phyloP scores from a whole-genome alignment of 2,888 invertebrate genomes.

The Dexiosoma caninum region DNA sequence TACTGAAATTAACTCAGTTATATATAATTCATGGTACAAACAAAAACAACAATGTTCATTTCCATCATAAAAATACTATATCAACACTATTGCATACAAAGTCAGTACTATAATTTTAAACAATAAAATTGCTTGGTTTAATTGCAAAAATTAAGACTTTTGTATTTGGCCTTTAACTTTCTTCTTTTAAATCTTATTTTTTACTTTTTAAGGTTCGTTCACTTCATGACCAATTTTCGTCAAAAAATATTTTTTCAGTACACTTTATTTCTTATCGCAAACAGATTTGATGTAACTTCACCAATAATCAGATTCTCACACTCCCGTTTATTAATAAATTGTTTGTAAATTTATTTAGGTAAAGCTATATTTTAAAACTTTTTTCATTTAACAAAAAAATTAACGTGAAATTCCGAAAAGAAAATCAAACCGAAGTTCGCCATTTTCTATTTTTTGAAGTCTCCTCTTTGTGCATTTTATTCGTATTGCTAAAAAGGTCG shows the following conservation, averaged over 20 bases:
- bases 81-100: background rate
- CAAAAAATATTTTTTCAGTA: slow-evolving; percentile 32
- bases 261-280: slow-evolving; percentile 24
- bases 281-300: background rate
- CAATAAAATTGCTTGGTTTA: background rate
- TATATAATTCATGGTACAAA: slow-evolving; percentile 3
- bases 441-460: slow-evolving; percentile 70
- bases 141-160: background rate
- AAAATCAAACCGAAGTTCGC: slow-evolving; percentile 70
- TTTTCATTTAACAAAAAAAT: slow-evolving; percentile 65
- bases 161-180: slow-evolving; percentile 46
- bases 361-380: slow-evolving; percentile 43
- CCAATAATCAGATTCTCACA: slow-evolving; percentile 13
- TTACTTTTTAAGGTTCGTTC: slow-evolving; percentile 63
- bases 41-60: slow-evolving; percentile 60
- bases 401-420: slow-evolving; percentile 67
- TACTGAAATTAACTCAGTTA: slow-evolving; percentile 10
- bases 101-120: slow-evolving; percentile 5
- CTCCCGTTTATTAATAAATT: slow-evolving; percentile 4
- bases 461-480: slow-evolving; percentile 59
- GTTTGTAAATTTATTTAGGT: slow-evolving; percentile 16
- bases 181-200: slow-evolving; percentile 27
- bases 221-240: slow-evolving; percentile 58
- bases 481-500: slow-evolving; percentile 45
- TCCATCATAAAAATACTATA: background rate